Base-by-base conservation (phyloP, 2,113 vertebrate genomes). In the Myodes glareolus region DNA sequence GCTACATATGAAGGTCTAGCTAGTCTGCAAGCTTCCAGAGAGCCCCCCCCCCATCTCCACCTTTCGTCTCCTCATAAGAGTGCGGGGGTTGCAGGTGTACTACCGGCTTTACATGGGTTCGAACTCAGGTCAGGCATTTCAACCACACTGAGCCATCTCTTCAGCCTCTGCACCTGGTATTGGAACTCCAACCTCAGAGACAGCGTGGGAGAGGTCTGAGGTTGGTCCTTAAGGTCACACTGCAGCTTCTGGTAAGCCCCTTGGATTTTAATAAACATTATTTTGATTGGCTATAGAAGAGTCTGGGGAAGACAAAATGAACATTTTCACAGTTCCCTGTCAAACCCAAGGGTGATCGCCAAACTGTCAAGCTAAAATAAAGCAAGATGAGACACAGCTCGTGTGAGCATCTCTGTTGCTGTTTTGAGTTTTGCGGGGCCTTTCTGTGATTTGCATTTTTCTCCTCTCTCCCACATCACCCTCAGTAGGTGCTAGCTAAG, bases 261-360 rank as follows among this genome's bases (percentile, higher is more conserved):
- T 47, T 13, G 21, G 63, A 52, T 94, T 96, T 97, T 90, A 80
- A 96, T 94, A 85, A 76, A 90, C 50, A 42, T 75, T 94, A 91
- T 98, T 98, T 97, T 97, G 98, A 97, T 97, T 73, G 82, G 68
- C 42, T 96, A 92, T 72, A 81, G 68, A 89, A 94, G 94, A 94
- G 94, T 97, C 95, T 77, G 78, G 78, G 94, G 94, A 81, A 87
- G 97, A 97, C 94, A 95, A 85, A 97, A 88, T 98, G 97, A 98
- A 97, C 93, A 86, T 98, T 98, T 97, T 97, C 96, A 97, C 98
- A 98, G 95, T 73, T 97, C 96, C 68, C 78, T 97, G 97, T 97
- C 97, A 98, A 96, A 94, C 94, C 82, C 77, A 73, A 93, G 96
- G 61, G 5, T 95, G 94, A 89, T 39, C 91, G 76, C 93, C 97